A percentile compares a stretch with the other conserved stretches of the same genome.
These are phyloP conservation scores for Andrena marginata DNA, from an alignment of 2,888 invertebrate genomes.

Conservation along the genomic window DNA sequence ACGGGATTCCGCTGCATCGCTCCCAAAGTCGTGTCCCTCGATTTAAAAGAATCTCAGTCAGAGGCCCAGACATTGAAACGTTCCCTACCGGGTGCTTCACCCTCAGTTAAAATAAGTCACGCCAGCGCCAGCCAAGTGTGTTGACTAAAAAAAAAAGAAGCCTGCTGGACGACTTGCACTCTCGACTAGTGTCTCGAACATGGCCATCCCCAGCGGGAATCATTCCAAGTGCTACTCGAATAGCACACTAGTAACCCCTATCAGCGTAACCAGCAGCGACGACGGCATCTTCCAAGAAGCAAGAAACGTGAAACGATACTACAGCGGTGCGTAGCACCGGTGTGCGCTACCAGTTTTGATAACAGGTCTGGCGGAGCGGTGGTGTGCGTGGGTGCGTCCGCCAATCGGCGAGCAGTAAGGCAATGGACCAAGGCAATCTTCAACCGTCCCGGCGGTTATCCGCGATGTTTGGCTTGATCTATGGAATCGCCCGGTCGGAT, in stretches of 20 bases:
- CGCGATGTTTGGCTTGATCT: conserved; percentile 75
- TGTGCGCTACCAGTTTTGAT: conserved; percentile 71
- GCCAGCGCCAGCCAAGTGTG: too few species aligned
- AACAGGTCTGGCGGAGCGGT: conserved; percentile 62
- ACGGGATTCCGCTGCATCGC: not conserved
- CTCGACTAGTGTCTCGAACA: not conserved
- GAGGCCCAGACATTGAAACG: too few species aligned
- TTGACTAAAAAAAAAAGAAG: too few species aligned
- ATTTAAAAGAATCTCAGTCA: too few species aligned
- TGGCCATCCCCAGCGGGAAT: not conserved
- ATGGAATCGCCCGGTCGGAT: conserved; percentile 71
- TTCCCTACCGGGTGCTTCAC: too few species aligned
- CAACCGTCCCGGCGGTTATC: conserved; percentile 71
- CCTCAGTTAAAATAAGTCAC: too few species aligned
- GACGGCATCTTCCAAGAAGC: conserved; percentile 35
- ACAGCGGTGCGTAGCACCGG: conserved; percentile 28
- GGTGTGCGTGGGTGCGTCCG: conserved; percentile 40
- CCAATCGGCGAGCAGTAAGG: conserved; percentile 70
- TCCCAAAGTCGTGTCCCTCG: not conserved
- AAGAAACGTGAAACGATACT: conserved; percentile 34
- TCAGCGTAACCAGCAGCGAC: conserved; percentile 19
- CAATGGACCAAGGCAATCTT: conserved; percentile 77
- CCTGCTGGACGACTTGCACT: conserved; percentile 21
- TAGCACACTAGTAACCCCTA: conserved; percentile 1
- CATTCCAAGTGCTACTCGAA: conserved; percentile 7